Evolutionary conservation across 2,113 vertebrate species (phyloP).

Genomic region (Lipophrys pholis): DNA sequence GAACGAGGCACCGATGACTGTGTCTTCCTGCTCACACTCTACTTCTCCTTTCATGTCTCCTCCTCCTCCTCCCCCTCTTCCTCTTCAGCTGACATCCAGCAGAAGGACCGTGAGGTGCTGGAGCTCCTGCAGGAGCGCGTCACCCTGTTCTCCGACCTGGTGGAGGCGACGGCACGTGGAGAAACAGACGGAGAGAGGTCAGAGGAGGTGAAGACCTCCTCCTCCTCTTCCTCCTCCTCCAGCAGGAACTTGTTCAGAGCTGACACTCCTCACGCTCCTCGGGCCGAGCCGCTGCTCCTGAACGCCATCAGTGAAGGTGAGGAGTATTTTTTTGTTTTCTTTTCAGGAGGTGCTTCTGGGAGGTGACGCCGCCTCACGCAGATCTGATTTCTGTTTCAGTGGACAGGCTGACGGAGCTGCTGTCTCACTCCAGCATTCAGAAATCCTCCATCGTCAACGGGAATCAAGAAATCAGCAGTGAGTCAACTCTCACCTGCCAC

Average conservation of each 20-base stretch:
- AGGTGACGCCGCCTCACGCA: too few relatives aligned
- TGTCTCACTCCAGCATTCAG: slow-evolving; percentile 79
- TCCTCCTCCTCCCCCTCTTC: background rate
- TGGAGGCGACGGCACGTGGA: slow-evolving; percentile 81
- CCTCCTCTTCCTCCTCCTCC: slow-evolving; percentile 64
- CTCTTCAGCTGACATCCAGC: slow-evolving; percentile 88
- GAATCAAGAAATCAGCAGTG: slow-evolving; percentile 81
- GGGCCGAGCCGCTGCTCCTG: slow-evolving; percentile 86
- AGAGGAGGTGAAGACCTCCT: slow-evolving; percentile 70
- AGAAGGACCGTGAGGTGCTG: slow-evolving; percentile 88
- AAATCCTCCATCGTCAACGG: slow-evolving; percentile 68
- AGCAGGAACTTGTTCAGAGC: slow-evolving; percentile 86
- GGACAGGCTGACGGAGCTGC: slow-evolving; percentile 86
- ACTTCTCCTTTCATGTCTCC: background rate
- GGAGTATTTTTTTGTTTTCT: background rate
- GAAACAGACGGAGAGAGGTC: slow-evolving; percentile 50
- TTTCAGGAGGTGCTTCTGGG: background rate
- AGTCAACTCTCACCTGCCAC: slow-evolving; percentile 43
- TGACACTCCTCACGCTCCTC: slow-evolving; percentile 82
- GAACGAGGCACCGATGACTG: too few relatives aligned
- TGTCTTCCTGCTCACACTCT: background rate
- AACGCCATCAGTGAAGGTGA: slow-evolving; percentile 89
- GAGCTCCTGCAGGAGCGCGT: slow-evolving; percentile 92
- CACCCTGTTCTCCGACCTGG: slow-evolving; percentile 88
- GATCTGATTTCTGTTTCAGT: slow-evolving; percentile 76